Evolutionary conservation across 2,113 vertebrate species (phyloP).

Genomic region (Garra rufa): DNA sequence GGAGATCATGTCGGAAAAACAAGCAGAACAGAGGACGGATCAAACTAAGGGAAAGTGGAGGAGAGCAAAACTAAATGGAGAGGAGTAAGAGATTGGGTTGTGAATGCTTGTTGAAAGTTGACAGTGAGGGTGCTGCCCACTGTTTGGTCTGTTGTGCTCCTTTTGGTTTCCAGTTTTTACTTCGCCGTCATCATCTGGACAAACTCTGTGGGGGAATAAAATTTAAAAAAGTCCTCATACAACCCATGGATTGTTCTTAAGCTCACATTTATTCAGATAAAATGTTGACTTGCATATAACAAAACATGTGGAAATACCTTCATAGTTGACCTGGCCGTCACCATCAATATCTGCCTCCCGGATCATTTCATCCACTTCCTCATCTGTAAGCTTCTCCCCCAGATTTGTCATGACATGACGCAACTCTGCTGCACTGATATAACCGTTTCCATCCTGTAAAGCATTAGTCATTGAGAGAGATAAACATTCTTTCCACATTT

Average conservation of each 20-base stretch:
- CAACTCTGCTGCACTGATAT: slow-evolving; percentile 66
- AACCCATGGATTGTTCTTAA: too few relatives aligned
- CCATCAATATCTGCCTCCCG: slow-evolving; percentile 70
- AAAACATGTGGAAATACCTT: slow-evolving; percentile 56
- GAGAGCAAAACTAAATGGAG: slow-evolving; percentile 46
- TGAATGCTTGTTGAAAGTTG: slow-evolving; percentile 61
- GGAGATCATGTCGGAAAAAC: slow-evolving; percentile 20
- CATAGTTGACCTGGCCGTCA: slow-evolving; percentile 70
- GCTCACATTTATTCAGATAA: not conserved
- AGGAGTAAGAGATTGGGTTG: slow-evolving; percentile 51
- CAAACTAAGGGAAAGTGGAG: slow-evolving; percentile 48
- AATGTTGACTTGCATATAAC: not conserved
- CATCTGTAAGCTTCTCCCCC: slow-evolving; percentile 70
- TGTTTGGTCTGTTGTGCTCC: slow-evolving; percentile 63
- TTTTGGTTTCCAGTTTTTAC: slow-evolving; percentile 55
- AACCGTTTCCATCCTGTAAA: slow-evolving; percentile 63
- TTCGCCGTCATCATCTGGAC: slow-evolving; percentile 75
- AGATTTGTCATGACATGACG: slow-evolving; percentile 67
- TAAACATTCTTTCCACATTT: not conserved
- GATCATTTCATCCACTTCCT: slow-evolving; percentile 72
- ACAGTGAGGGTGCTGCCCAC: slow-evolving; percentile 59
- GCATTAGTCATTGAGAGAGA: not conserved
- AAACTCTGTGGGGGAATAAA: slow-evolving; percentile 57
- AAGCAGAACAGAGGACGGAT: slow-evolving; percentile 33
- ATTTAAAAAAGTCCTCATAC: too few relatives aligned